Base-by-base conservation (phyloP, 2,888 invertebrate genomes). In the Sisyra terminalis region DNA sequence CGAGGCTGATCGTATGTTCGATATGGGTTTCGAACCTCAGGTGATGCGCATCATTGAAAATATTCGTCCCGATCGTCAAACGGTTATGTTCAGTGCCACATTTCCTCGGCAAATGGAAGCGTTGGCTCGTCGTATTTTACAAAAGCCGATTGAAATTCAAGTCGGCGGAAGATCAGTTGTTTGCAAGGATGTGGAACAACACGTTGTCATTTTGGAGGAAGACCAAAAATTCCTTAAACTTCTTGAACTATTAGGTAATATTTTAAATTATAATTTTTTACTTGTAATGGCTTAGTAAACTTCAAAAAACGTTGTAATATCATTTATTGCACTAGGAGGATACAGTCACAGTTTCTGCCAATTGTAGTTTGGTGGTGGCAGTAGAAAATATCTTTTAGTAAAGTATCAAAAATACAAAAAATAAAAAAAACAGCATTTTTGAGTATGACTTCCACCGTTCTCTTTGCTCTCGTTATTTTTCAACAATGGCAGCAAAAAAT, bases 21-120 rank as follows among this genome's bases (percentile, higher is more conserved):
- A 99, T 60, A 96, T 98, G 94, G 96, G 96, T 13, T 99, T 98
- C 59, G 98, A 98, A 63, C 94, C 93, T 0, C 50, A 78, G 77
- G 92, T 92, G 4, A 96, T 93, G 90, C 75, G 92, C 52, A 96
- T 99, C 44, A 85, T 98, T 51, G 96, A 97, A 59, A 96, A 96
- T 60, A 84, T 97, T 1, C 71, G 96, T 17, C 96, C 96, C 0
- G 97, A 98, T 61, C 66, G 96, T 39, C 97, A 99, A 64, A 96
- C 96, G 0, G 97, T 99, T 10, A 85, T 98, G 79, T 99, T 98
- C 63, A 94, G 93, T 51, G 98, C 98, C 0, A 98, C 98, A 0
- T 99, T 99, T 61, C 98, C 98, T 0, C 71, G 96, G 0, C 94
- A 94, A 65, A 98, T 98, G 97, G 98, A 99, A 62, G 97, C 96